phyloP scores from a whole-genome alignment of 2,888 invertebrate genomes.

The Agonopterix subpropinquella region DNA sequence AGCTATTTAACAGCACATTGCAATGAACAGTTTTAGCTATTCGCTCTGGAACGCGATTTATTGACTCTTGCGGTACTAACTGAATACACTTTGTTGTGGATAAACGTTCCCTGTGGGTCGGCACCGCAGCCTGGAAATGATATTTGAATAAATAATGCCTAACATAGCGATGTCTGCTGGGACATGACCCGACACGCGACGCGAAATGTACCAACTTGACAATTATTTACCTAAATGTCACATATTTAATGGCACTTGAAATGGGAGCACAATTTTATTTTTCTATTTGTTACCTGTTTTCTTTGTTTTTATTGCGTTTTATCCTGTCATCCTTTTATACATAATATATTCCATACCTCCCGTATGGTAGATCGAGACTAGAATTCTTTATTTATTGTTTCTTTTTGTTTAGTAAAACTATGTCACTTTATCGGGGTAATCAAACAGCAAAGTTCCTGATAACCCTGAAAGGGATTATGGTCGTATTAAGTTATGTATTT shows the following conservation, averaged over 20 bases:
- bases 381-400: no score
- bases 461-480: no score
- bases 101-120: constrained; percentile 16
- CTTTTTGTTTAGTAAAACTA: no score
- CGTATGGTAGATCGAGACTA: no score
- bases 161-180: constrained; percentile 9
- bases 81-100: constrained; percentile 29
- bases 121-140: constrained; percentile 13
- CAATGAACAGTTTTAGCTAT: constrained; percentile 40
- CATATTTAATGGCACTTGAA: neutral
- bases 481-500: no score
- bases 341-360: no score
- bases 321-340: no score
- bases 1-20: constrained; percentile 30
- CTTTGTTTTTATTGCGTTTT: neutral
- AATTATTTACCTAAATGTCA: constrained; percentile 2
- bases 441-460: no score
- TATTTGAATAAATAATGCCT: constrained; percentile 24
- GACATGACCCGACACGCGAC: constrained; percentile 1
- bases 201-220: constrained; percentile 2
- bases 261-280: no score
- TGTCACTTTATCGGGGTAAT: no score
- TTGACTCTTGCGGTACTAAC: constrained; percentile 32
- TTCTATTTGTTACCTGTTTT: neutral
- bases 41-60: constrained; percentile 12